These are phyloP conservation scores for Eupithecia dodoneata DNA, from an alignment of 2,888 invertebrate species.

Conservation along the genomic window DNA sequence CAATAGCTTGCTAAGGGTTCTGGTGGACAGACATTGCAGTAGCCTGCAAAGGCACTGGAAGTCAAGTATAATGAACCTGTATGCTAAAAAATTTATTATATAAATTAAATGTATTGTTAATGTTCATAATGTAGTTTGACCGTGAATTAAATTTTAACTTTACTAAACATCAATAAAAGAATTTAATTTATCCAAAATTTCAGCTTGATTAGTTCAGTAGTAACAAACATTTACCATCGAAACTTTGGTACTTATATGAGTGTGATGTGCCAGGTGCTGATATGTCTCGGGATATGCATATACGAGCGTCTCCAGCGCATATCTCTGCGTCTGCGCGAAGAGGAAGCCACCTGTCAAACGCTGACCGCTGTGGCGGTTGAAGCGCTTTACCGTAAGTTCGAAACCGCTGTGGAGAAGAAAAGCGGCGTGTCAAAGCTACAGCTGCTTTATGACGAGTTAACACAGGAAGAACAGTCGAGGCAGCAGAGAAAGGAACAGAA, in stretches of 20 bases:
- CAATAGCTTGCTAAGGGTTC: too few relatives aligned
- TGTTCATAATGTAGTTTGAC: too few relatives aligned
- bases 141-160: too few relatives aligned
- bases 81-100: too few relatives aligned
- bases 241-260: neutral
- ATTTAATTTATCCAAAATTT: too few relatives aligned
- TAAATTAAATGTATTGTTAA: too few relatives aligned
- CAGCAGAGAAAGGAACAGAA: conserved; percentile 94
- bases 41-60: too few relatives aligned
- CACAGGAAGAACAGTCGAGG: conserved; percentile 93
- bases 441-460: conserved; percentile 93
- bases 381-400: conserved; percentile 94
- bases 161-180: too few relatives aligned
- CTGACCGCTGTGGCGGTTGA: conserved; percentile 95
- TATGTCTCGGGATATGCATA: conserved; percentile 96
- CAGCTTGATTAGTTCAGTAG: too few relatives aligned
- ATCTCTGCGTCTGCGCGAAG: conserved; percentile 93
- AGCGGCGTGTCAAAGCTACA: conserved; percentile 95
- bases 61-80: too few relatives aligned
- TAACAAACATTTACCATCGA: too few relatives aligned
- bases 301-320: conserved; percentile 95
- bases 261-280: conserved; percentile 86
- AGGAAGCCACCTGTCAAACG: conserved; percentile 97
- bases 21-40: too few relatives aligned
- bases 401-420: conserved; percentile 94